Evolutionary conservation across 2,797 vertebrate genomes (phyloP), one percentile per base, ranked within the genome.

Genomic region (Darevskia mixta): DNA sequence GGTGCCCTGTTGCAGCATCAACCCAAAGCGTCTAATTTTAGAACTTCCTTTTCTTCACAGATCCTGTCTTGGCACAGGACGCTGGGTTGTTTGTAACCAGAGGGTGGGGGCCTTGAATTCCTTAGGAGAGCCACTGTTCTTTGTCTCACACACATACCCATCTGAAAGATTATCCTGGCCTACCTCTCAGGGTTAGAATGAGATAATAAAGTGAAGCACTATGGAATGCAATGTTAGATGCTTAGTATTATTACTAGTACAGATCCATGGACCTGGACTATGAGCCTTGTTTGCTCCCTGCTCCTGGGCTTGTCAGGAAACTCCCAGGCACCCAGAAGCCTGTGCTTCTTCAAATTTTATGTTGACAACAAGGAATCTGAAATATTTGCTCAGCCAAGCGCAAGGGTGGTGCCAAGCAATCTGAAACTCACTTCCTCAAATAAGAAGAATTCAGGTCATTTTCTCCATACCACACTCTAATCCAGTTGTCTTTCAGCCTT

Each of bases 361-460:
- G 45, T 32, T 27, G 23, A 73, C 32, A 58, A 8, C 25, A 32
- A 84, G 71, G 49, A 84, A 84, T 84, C 1, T 38, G 43, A 61
- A 84, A 32, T 49, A 83, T 75, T 84, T 61, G 18, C 41, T 61
- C 20, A 73, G 45, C 49, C 45, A 25, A 61, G 13, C 58, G 9
- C 58, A 73, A 58, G 18, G 3, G 32, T 41, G 13, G 20, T 38
- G 45, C 69, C 45, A 55, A 58, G n/a, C 73, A 27, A 84, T 27
- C 49, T 72, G 20, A 84, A 72, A 13, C 82, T 38, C 20, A 3
- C 4, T 58, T 73, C 73, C 29, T 32, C 20, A 85, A 78, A 45
- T 78, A 43, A 43, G 49, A 69, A 86, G 64, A 71, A 79, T 71
- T 85, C 35, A 67, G 66, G 66, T 45, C 55, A 61, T 58, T 86